Conservation (phyloP, 1,140 invertebrate species). For the Periplaneta americana region DNA sequence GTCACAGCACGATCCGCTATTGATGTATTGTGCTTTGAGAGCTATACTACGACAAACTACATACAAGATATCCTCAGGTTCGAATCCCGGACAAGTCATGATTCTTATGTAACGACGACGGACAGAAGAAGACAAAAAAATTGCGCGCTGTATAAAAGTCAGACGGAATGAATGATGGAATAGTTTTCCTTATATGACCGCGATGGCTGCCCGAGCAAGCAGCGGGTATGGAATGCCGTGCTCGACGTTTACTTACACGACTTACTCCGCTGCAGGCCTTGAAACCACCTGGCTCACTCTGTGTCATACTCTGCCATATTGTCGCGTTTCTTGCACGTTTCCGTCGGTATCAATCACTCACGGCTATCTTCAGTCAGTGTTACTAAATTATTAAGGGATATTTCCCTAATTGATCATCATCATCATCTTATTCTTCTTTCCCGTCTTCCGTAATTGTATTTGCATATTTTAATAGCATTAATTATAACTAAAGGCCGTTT, state of each 20-base stretch:
- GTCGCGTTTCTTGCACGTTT: not conserved
- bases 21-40: not conserved
- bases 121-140: not conserved
- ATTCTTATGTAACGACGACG: not conserved
- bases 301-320: not conserved
- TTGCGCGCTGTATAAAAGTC: not conserved
- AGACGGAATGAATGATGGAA: not conserved
- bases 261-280: not conserved
- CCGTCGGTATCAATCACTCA: no score
- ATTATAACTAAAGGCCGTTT: no score
- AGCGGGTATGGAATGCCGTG: not conserved
- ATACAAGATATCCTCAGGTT: not conserved
- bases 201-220: not conserved
- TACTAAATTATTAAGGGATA: no score
- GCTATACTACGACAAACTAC: not conserved
- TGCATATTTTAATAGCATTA: no score
- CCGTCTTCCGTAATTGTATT: no score
- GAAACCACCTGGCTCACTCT: not conserved
- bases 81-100: not conserved
- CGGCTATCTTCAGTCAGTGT: no score
- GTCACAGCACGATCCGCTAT: no score
- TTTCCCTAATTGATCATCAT: no score
- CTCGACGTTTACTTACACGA: no score
- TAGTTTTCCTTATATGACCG: not conserved
- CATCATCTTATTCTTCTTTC: no score